Evolutionary conservation across 1,140 invertebrate species (phyloP).

Genomic region (Ridgeia piscesae): DNA sequence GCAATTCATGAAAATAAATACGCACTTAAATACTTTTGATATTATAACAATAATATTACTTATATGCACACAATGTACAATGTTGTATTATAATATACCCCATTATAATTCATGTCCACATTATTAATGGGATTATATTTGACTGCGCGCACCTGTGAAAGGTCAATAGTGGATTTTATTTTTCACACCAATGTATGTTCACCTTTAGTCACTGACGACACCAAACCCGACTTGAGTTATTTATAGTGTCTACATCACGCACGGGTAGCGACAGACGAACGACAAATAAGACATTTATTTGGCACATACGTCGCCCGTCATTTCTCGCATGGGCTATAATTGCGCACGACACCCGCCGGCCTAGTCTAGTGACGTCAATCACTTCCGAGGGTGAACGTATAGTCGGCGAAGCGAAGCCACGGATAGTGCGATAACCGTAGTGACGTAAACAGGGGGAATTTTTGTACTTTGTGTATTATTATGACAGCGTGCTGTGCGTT

Average conservation of each 20-base stretch:
- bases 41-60: no score
- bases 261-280: not conserved
- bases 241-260: not conserved
- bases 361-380: conserved; percentile 4
- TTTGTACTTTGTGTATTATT: not conserved
- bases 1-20: no score
- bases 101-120: no score
- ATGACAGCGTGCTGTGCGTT: not conserved
- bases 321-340: not conserved
- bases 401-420: conserved; percentile 2
- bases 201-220: not conserved
- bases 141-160: no score
- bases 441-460: not conserved
- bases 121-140: no score
- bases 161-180: no score
- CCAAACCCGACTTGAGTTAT: not conserved
- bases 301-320: not conserved
- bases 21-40: no score
- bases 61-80: no score
- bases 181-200: not conserved
- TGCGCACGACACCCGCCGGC: not conserved
- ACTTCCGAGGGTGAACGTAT: not conserved
- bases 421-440: not conserved
- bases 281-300: conserved; percentile 6
- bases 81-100: no score